A percentile compares a stretch with the other conserved stretches of the same genome.
Conservation (phyloP, 2,797 vertebrate species). For the Pangasius macronema region DNA sequence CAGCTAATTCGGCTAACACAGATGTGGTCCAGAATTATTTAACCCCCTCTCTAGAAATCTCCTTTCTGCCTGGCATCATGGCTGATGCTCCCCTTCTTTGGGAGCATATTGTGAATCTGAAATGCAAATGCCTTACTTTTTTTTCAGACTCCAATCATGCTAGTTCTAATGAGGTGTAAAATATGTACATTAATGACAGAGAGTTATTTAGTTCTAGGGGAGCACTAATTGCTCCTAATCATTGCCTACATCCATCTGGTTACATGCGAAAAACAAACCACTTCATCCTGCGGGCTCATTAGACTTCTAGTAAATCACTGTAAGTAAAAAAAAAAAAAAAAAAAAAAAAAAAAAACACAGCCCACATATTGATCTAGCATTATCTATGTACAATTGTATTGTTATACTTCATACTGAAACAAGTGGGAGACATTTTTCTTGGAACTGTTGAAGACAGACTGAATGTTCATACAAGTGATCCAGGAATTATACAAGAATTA, state of each 20-base stretch:
- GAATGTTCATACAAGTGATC: constrained; percentile 46
- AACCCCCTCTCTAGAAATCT: constrained; percentile 60
- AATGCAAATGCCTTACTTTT: constrained; percentile 76
- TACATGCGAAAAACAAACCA: constrained; percentile 89
- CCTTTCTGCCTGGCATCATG: constrained; percentile 41
- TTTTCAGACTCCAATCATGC: constrained; percentile 70
- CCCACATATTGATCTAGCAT: constrained; percentile 72
- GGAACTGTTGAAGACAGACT: constrained; percentile 52
- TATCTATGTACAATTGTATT: constrained; percentile 65
- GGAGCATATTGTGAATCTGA: constrained; percentile 76
- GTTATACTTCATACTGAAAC: constrained; percentile 21
- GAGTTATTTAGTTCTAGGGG: constrained; percentile 91
- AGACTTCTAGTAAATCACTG: constrained; percentile 81
- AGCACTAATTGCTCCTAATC: constrained; percentile 95
- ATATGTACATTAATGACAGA: constrained; percentile 86
- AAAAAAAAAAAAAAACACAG: constrained; percentile 61
- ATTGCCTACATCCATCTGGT: constrained; percentile 90
- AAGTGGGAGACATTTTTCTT: constrained; percentile 17
- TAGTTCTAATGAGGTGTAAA: constrained; percentile 86
- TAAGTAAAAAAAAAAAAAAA: constrained; percentile 40
- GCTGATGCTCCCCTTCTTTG: constrained; percentile 50
- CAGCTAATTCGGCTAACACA: constrained; percentile 73
- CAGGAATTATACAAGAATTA: constrained; percentile 14
- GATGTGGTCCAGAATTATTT: constrained; percentile 76
- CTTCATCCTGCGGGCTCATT: constrained; percentile 87